phyloP scores from a whole-genome alignment of 2,113 vertebrate genomes.

The Pelmatolapia mariae region DNA sequence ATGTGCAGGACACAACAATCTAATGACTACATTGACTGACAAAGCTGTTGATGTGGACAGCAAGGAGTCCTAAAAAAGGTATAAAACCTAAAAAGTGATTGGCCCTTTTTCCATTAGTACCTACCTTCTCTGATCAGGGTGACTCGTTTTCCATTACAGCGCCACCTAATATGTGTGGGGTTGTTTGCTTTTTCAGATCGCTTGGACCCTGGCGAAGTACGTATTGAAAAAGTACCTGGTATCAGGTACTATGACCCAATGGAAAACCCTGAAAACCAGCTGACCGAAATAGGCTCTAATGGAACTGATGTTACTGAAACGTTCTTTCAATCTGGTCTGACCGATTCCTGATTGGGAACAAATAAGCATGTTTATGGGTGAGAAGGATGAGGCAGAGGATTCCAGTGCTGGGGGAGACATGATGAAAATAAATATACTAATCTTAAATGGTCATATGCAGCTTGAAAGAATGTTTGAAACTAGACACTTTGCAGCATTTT shows the following conservation, averaged over 20 bases:
- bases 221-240: neutral
- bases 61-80: neutral
- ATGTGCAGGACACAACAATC: neutral
- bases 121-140: fast-evolving
- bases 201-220: neutral
- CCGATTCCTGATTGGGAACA: neutral
- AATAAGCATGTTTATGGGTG: fast-evolving
- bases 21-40: fast-evolving
- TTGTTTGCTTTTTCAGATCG: fast-evolving
- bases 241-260: neutral
- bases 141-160: neutral
- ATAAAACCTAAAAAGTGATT: neutral
- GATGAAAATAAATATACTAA: neutral
- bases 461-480: neutral
- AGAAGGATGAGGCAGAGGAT: neutral
- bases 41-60: neutral
- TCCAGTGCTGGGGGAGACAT: neutral
- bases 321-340: neutral
- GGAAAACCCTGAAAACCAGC: neutral
- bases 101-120: neutral
- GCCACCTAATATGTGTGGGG: fast-evolving
- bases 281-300: fast-evolving
- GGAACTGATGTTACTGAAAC: neutral
- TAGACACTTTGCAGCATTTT: neutral
- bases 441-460: neutral